phyloP scores from a whole-genome alignment of 2,113 vertebrate genomes.

The Malurus elegans region DNA sequence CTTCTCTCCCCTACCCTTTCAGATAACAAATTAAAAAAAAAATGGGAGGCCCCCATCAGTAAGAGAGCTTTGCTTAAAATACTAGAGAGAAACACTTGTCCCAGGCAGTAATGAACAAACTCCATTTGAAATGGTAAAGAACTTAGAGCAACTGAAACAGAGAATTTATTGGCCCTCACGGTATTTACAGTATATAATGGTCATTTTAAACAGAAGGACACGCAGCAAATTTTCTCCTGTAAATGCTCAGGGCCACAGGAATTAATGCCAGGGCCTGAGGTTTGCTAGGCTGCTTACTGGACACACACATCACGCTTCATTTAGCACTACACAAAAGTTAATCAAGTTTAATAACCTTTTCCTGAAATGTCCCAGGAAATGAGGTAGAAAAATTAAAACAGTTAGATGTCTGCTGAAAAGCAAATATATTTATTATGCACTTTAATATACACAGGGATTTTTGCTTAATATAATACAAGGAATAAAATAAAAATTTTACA shows the following conservation, averaged over 20 bases:
- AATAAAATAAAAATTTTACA: slow-evolving; percentile 92
- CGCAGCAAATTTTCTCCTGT: background rate
- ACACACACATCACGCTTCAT: background rate
- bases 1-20: background rate
- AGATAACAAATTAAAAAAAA: background rate
- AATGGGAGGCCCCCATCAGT: background rate
- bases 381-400: slow-evolving; percentile 53
- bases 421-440: slow-evolving; percentile 99
- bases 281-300: background rate
- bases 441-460: slow-evolving; percentile 97
- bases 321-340: background rate
- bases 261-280: background rate
- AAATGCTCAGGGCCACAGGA: background rate
- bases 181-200: background rate
- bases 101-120: background rate
- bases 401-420: slow-evolving; percentile 86
- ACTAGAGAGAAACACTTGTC: background rate
- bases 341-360: slow-evolving; percentile 5
- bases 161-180: background rate
- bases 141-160: background rate
- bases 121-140: background rate
- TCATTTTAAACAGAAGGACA: background rate
- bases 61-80: background rate
- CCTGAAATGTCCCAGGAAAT: background rate
- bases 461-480: slow-evolving; percentile 94